Percentiles rank a stretch among this genome's conserved stretches.
Evolutionary conservation across 2,113 vertebrate species (phyloP).

Genomic region (Poeciliopsis turrubarensis): DNA sequence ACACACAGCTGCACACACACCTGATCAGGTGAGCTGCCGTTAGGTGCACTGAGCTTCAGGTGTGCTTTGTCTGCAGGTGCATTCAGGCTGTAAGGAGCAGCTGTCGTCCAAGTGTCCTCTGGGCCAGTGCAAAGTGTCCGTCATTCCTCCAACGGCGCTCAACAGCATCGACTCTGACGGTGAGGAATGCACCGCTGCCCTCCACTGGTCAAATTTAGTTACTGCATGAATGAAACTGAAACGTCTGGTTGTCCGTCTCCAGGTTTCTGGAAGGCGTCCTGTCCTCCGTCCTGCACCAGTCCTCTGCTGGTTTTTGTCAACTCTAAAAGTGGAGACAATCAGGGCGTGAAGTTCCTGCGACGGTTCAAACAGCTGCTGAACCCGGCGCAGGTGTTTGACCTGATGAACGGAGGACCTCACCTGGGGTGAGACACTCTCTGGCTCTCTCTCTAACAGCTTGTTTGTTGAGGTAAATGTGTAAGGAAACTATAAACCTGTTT

Average conservation of each 20-base stretch:
- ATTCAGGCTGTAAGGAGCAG: conserved; percentile 90
- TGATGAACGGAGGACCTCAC: conserved; percentile 98
- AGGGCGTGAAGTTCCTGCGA: conserved; percentile 95
- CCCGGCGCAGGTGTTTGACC: conserved; percentile 97
- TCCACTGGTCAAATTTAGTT: background rate
- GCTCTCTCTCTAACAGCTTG: background rate
- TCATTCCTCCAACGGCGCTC: conserved; percentile 95
- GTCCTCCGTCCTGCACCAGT: conserved; percentile 93
- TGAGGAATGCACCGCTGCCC: conserved; percentile 64
- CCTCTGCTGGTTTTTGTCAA: conserved; percentile 97
- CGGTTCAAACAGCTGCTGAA: conserved; percentile 97
- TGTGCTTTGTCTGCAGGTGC: conserved; percentile 81
- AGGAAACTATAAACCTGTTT: conserved; percentile 6
- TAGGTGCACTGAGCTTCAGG: conserved; percentile 2
- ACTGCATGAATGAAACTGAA: background rate
- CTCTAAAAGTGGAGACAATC: conserved; percentile 97
- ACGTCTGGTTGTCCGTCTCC: background rate
- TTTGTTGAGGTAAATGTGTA: background rate
- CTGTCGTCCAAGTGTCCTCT: conserved; percentile 92
- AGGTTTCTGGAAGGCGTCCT: conserved; percentile 99
- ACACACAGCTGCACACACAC: background rate
- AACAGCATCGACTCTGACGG: conserved; percentile 99
- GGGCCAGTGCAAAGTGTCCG: conserved; percentile 95
- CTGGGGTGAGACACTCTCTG: conserved; percentile 85
- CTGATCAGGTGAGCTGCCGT: background rate